A percentile compares a stretch with the other conserved stretches of the same genome.
phyloP scores from a whole-genome alignment of 2,888 invertebrate genomes.

The Nebria salina region DNA sequence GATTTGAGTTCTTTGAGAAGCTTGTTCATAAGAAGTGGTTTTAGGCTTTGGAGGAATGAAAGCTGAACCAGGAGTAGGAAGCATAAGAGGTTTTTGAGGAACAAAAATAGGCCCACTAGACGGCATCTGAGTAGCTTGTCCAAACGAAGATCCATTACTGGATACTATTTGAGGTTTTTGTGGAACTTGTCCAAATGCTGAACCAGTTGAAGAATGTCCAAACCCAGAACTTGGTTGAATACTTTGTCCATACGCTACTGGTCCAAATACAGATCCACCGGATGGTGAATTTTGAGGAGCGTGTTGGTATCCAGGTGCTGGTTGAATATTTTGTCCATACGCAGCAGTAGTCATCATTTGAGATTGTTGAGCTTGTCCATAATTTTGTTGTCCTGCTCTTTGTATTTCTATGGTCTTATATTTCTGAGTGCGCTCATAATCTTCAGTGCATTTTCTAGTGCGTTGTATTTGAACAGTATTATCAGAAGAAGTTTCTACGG shows the following conservation, averaged over 20 bases:
- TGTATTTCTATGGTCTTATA: conserved; percentile 73
- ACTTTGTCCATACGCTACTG: not conserved
- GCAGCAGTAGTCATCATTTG: not conserved
- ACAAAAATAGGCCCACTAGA: not conserved
- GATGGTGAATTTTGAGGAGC: not conserved
- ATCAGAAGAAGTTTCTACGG: conserved; percentile 53
- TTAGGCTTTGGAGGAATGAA: not conserved
- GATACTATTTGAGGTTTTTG: not conserved
- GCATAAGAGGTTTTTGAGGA: not conserved
- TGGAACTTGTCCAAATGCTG: not conserved
- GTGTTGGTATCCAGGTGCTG: not conserved
- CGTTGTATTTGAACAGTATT: conserved; percentile 69
- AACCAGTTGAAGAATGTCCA: not conserved
- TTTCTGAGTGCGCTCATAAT: conserved; percentile 73
- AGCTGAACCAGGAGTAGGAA: not conserved
- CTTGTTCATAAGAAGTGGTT: not conserved
- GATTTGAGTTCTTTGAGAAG: not conserved
- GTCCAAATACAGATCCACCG: not conserved
- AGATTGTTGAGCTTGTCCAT: not conserved
- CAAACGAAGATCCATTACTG: not conserved
- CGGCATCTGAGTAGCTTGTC: not conserved
- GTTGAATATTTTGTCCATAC: not conserved
- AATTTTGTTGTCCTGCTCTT: conserved; percentile 57
- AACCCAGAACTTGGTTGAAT: not conserved
- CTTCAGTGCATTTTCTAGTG: conserved; percentile 72